Conservation (phyloP, 2,888 invertebrate species). For the Caenorhabditis imperialis region DNA sequence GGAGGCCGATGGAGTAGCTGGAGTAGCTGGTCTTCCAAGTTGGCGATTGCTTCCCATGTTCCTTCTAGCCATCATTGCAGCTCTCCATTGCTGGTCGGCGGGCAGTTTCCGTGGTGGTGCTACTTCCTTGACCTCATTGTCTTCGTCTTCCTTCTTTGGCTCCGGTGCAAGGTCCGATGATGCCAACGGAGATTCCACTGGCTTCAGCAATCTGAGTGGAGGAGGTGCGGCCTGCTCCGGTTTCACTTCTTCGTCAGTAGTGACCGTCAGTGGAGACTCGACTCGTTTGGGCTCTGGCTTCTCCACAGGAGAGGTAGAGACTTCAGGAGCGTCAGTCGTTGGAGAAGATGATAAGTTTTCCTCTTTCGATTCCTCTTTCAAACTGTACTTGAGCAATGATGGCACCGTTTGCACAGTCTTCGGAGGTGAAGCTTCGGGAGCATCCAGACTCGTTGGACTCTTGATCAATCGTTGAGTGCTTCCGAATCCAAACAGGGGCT, state of each 20-base stretch:
- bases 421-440: not conserved
- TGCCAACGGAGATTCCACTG: not conserved
- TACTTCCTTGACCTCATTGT: too few species aligned
- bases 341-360: not conserved
- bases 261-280: too few species aligned
- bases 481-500: not conserved
- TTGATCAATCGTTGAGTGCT: conserved; percentile 3
- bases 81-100: conserved; percentile 40
- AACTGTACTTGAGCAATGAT: not conserved
- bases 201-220: too few species aligned
- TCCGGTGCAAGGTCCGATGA: not conserved
- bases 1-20: too few species aligned
- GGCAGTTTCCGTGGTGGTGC: conserved; percentile 32
- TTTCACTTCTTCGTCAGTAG: too few species aligned
- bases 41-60: conserved; percentile 13
- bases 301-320: too few species aligned
- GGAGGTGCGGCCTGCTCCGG: too few species aligned
- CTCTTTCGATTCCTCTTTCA: not conserved
- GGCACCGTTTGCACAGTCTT: not conserved
- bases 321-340: too few species aligned
- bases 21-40: not conserved
- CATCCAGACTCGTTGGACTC: not conserved
- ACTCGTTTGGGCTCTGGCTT: too few species aligned
- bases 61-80: conserved; percentile 39
- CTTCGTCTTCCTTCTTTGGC: not conserved